A percentile compares a stretch with the other conserved stretches of the same genome.
phyloP scores from a whole-genome alignment of 1,140 invertebrate genomes.

The Idris sp. region DNA sequence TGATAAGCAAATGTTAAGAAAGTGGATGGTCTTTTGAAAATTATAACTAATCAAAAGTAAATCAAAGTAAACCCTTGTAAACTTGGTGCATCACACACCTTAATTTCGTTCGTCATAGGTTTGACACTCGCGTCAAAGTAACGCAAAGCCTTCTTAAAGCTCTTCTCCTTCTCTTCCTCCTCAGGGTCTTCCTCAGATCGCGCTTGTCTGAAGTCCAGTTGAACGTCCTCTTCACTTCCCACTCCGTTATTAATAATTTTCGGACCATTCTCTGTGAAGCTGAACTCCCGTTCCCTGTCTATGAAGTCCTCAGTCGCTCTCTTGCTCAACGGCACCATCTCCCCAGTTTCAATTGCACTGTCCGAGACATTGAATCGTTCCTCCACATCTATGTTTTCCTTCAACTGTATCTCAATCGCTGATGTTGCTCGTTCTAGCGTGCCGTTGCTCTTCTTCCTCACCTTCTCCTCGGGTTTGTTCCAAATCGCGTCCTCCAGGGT shows the following conservation, averaged over 20 bases:
- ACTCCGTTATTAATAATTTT: conserved; percentile 73
- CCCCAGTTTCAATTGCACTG: conserved; percentile 56
- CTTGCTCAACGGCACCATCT: conserved; percentile 71
- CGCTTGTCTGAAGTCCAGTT: conserved; percentile 67
- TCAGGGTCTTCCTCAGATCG: conserved; percentile 42
- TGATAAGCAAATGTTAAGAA: too few species aligned
- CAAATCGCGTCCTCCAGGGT: conserved; percentile 86
- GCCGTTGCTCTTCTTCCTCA: conserved; percentile 65
- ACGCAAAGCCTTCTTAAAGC: conserved; percentile 65
- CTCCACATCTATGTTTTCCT: conserved; percentile 50
- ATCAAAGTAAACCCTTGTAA: too few species aligned
- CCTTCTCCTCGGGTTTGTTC: conserved; percentile 64
- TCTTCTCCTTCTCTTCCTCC: conserved; percentile 41
- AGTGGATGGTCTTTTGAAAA: too few species aligned
- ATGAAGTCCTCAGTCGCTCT: conserved; percentile 69
- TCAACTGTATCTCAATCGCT: conserved; percentile 68
- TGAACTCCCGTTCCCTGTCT: conserved; percentile 67
- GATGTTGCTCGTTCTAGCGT: conserved; percentile 69
- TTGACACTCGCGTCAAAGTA: conserved; percentile 64
- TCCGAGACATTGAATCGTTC: conserved; percentile 47
- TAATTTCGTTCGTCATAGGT: conserved; percentile 46
- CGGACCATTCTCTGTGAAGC: conserved; percentile 69
- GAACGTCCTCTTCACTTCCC: conserved; percentile 69
- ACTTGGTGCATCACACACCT: too few species aligned
- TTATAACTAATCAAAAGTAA: too few species aligned